phyloP scores from a whole-genome alignment of 2,113 vertebrate species.

The Pituophis catenifer region DNA sequence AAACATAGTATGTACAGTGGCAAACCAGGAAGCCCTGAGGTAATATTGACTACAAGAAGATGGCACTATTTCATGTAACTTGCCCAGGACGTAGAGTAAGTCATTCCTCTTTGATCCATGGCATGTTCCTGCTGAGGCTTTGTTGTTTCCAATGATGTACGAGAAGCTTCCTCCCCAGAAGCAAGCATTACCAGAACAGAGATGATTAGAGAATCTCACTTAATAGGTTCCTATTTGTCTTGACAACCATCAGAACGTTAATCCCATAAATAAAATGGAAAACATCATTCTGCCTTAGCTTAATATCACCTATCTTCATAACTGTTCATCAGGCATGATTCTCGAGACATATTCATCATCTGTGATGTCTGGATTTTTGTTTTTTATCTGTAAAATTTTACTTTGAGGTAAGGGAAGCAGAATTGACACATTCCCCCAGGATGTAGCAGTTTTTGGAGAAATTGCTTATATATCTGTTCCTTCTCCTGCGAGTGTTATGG shows the following conservation, averaged over 20 bases:
- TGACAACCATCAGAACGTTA: background rate
- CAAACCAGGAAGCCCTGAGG: background rate
- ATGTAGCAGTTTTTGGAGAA: background rate
- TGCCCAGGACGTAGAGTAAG: background rate
- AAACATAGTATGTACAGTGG: background rate
- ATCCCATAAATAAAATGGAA: background rate
- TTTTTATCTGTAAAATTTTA: background rate
- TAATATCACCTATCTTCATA: background rate
- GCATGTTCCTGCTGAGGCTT: background rate
- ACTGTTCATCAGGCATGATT: background rate
- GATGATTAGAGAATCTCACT: constrained; percentile 8
- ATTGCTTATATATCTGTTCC: background rate
- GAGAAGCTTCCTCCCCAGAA: background rate
- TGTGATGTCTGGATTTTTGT: background rate
- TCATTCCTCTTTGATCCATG: background rate
- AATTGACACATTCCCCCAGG: background rate
- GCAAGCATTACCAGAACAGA: background rate
- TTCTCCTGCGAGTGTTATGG: background rate
- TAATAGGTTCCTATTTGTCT: constrained; percentile 7
- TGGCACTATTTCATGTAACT: background rate
- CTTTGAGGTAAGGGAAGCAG: background rate
- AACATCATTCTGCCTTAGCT: background rate
- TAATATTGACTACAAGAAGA: background rate
- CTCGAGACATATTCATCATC: background rate
- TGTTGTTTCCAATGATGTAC: background rate